Percentiles rank a stretch among this genome's conserved stretches.
These are phyloP conservation scores for Anadara kagoshimensis DNA, from an alignment of 1,140 invertebrate genomes.

Conservation along the genomic window DNA sequence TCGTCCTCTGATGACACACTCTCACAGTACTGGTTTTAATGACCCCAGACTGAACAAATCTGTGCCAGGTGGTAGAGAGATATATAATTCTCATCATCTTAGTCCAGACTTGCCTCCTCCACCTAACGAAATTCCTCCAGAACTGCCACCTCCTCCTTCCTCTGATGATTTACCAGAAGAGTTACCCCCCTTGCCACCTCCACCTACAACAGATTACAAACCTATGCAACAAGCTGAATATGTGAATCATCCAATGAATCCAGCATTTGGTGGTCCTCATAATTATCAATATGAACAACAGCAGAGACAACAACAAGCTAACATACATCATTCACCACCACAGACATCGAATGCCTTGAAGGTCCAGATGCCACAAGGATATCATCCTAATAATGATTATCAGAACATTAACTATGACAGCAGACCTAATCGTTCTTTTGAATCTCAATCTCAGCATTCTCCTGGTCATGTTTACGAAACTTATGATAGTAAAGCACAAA, in stretches of 20 bases:
- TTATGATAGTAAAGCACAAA: conserved; percentile 35
- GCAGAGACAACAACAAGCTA: conserved; percentile 18
- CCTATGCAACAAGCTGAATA: not conserved
- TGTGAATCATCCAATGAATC: conserved; percentile 37
- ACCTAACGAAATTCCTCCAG: conserved; percentile 54
- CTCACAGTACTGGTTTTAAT: conserved; percentile 9
- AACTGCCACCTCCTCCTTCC: conserved; percentile 61
- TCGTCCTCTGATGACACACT: not conserved
- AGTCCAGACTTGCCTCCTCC: conserved; percentile 52
- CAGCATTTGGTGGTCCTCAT: conserved; percentile 7
- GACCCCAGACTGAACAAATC: conserved; percentile 29
- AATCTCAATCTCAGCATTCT: conserved; percentile 43
- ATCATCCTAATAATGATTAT: conserved; percentile 59
- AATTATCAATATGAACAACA: conserved; percentile 26
- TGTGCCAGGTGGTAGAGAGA: conserved; percentile 37
- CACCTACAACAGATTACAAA: conserved; percentile 52
- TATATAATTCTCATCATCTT: conserved; percentile 17
- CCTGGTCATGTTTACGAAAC: conserved; percentile 55
- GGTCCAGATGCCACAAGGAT: conserved; percentile 27
- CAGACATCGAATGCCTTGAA: conserved; percentile 27
- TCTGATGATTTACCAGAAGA: conserved; percentile 58
- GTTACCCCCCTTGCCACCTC: conserved; percentile 63
- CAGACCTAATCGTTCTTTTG: conserved; percentile 43
- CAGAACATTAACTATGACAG: conserved; percentile 62
- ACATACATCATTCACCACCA: conserved; percentile 9